These are phyloP conservation scores for Drosophila maculinotata DNA, from an alignment of 2,888 invertebrate species.

Conservation along the genomic window DNA sequence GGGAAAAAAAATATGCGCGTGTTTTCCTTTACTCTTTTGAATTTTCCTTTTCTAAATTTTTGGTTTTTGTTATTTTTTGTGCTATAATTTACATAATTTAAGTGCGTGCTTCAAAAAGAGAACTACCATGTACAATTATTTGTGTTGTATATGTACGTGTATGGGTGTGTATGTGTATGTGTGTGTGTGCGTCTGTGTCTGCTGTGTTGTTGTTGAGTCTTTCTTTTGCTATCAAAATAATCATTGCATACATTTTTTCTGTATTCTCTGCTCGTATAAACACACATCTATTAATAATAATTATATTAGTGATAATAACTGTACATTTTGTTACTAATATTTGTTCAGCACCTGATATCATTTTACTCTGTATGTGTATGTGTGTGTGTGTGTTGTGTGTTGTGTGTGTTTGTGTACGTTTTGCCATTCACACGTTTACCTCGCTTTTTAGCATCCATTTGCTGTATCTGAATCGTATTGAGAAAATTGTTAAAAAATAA, in stretches of 20 bases:
- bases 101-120: slow-evolving; percentile 43
- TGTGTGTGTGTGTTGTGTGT: slow-evolving; percentile 19
- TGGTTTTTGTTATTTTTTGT: slow-evolving; percentile 27
- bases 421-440: slow-evolving; percentile 48
- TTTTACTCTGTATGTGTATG: slow-evolving; percentile 20
- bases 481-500: slow-evolving; percentile 26
- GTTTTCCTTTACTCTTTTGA: slow-evolving; percentile 31
- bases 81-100: slow-evolving; percentile 37
- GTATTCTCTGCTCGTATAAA: slow-evolving; percentile 25
- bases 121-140: slow-evolving; percentile 16
- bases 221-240: slow-evolving; percentile 15
- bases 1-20: slow-evolving; percentile 29
- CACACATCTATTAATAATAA: slow-evolving; percentile 13
- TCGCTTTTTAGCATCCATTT: slow-evolving; percentile 47
- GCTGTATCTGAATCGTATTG: slow-evolving; percentile 44
- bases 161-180: neutral
- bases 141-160: slow-evolving; percentile 21
- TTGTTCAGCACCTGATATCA: slow-evolving; percentile 20
- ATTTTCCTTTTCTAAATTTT: slow-evolving; percentile 32
- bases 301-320: slow-evolving; percentile 16
- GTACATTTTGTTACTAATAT: slow-evolving; percentile 35
- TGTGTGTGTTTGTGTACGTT: slow-evolving; percentile 29
- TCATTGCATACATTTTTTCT: slow-evolving; percentile 31
- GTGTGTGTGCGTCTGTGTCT: slow-evolving; percentile 12
- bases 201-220: slow-evolving; percentile 21